These are phyloP conservation scores for Scaptomyza caliginosa DNA, from an alignment of 2,888 invertebrate genomes.

Conservation along the genomic window DNA sequence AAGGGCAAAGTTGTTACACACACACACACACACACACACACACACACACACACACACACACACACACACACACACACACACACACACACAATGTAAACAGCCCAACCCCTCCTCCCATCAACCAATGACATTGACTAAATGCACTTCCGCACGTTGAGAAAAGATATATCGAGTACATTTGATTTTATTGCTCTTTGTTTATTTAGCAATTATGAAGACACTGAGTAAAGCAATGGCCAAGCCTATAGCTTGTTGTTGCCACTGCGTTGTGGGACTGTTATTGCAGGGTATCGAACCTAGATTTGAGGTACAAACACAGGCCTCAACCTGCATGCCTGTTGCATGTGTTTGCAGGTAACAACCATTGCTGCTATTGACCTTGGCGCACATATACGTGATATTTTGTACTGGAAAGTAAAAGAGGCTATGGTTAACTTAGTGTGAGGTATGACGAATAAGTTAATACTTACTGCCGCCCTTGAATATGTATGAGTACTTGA, in stretches of 20 bases:
- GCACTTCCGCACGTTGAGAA: slow-evolving; percentile 32
- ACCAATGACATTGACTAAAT: slow-evolving; percentile 25
- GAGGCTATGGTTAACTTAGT: not conserved
- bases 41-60: slow-evolving; percentile 21
- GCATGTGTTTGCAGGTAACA: slow-evolving; percentile 86
- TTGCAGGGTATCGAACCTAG: slow-evolving; percentile 85
- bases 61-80: slow-evolving; percentile 20
- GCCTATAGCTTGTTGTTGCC: slow-evolving; percentile 31
- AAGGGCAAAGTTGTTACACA: slow-evolving; percentile 5
- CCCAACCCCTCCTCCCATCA: not conserved
- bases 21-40: slow-evolving; percentile 20
- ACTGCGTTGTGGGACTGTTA: slow-evolving; percentile 29
- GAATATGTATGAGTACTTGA: slow-evolving; percentile 87
- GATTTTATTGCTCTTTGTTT: slow-evolving; percentile 38
- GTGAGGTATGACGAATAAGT: not conserved
- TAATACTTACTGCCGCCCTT: slow-evolving; percentile 86
- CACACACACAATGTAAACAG: slow-evolving; percentile 14
- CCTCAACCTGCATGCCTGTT: slow-evolving; percentile 84
- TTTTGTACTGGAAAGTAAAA: slow-evolving; percentile 86
- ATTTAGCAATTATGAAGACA: slow-evolving; percentile 46
- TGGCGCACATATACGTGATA: slow-evolving; percentile 89
- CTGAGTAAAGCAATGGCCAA: slow-evolving; percentile 36
- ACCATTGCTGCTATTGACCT: slow-evolving; percentile 86
- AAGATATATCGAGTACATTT: slow-evolving; percentile 27
- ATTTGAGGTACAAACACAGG: slow-evolving; percentile 85